These are phyloP conservation scores for Xyrauchen texanus DNA, from an alignment of 2,113 vertebrate species.

Conservation along the genomic window DNA sequence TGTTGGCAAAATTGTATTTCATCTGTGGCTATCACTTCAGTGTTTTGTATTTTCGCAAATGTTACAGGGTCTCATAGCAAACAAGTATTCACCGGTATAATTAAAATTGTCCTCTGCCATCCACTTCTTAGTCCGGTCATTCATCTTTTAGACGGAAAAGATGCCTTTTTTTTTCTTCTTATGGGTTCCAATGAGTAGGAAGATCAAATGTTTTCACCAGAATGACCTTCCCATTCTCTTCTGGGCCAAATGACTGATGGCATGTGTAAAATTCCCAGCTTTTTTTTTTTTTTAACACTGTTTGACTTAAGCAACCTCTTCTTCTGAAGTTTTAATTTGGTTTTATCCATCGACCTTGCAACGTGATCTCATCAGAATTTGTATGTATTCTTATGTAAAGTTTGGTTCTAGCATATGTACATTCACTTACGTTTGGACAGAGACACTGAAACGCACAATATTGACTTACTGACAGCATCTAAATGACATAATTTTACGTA, in stretches of 20 bases:
- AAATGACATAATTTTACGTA: no score
- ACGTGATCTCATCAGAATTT: no score
- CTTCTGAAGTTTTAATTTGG: background rate
- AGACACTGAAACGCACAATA: no score
- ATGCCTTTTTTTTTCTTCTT: background rate
- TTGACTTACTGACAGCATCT: no score
- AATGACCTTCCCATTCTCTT: constrained; percentile 23
- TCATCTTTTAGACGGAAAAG: constrained; percentile 3
- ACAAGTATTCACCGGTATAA: background rate
- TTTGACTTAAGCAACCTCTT: background rate
- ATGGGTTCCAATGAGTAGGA: background rate
- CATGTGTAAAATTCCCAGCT: constrained; percentile 21
- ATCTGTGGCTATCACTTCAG: background rate
- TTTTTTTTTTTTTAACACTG: constrained; percentile 36
- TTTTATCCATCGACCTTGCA: background rate
- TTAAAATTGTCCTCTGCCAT: background rate
- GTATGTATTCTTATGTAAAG: no score
- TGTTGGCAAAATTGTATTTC: background rate
- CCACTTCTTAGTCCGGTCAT: background rate
- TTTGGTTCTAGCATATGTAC: no score
- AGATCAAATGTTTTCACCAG: constrained; percentile 12
- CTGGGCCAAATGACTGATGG: background rate
- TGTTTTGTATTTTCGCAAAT: background rate
- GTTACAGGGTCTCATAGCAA: background rate
- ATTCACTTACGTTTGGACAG: no score